Evolutionary conservation across 2,113 vertebrate species (phyloP).

Genomic region (Mustela nigripes): DNA sequence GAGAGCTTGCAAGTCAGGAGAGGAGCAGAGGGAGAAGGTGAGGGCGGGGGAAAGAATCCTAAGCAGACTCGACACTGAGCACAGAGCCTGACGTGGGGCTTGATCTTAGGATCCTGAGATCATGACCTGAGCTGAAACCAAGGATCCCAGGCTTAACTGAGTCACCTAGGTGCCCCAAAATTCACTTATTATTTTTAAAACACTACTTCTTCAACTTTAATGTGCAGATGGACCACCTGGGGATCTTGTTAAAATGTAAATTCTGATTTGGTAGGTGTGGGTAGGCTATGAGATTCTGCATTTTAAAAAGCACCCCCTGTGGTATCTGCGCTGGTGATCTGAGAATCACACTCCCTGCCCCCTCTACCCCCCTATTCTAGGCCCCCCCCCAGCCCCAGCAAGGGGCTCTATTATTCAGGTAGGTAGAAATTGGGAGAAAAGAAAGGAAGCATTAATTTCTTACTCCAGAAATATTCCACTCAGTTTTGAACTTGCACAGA

Average conservation of each 20-base stretch:
- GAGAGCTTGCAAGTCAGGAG: no score
- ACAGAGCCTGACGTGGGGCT: neutral
- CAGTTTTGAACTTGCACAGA: neutral
- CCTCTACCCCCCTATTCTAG: no score
- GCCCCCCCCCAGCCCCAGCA: no score
- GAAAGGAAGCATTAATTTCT: neutral
- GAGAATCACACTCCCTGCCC: neutral
- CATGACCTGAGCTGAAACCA: neutral
- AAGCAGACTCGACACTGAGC: no score
- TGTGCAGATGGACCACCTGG: neutral
- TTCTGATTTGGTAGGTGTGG: neutral
- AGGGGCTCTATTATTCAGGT: neutral
- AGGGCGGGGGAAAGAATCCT: no score
- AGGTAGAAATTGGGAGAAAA: neutral
- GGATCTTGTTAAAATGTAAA: neutral
- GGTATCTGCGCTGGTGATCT: neutral
- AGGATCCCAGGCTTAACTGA: neutral
- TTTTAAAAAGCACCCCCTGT: neutral
- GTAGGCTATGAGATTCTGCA: neutral
- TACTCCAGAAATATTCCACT: neutral
- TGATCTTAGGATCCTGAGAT: neutral
- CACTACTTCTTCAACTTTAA: neutral
- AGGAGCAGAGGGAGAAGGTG: no score
- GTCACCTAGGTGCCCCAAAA: neutral
- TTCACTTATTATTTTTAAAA: conserved; percentile 2